Evolutionary conservation across 1,140 invertebrate species (phyloP), one percentile per base, ranked within the genome.

Genomic region (Drosophila nebulosa): DNA sequence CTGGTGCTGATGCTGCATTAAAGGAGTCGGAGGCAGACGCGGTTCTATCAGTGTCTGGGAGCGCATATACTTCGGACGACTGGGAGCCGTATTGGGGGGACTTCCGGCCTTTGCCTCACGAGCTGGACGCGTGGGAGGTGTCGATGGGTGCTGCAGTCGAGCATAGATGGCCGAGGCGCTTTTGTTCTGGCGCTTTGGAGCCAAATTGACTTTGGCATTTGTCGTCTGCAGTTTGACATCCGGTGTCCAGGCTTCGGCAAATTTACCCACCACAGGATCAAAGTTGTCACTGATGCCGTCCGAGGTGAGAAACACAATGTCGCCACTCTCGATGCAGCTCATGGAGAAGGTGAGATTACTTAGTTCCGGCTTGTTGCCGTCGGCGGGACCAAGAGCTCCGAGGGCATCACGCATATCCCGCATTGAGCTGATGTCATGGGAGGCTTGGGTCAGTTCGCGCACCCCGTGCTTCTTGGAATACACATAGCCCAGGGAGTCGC

Each of bases 211-310:
- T 14, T 72, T 56, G 3, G 60, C 36, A 2, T 26, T 65, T 1
- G 73, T 24, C 12, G 80, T 14, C 50, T 88, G 83, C 0, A 91
- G 36, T 68, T 90, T 91, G 0, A 89, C 85, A 61, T 91, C 85
- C 1, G 91, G 81, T 0, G 89, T 91, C 78, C 85, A 84, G 21
- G 80, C 75, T 46, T 89, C 92, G n/a, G 96, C 96, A 91, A 98
- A 97, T 92, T 97, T 97, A 4, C 97, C 97, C 62, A 98, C 97
- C 42, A 98, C 97, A 1, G 97, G 97, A 92, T 98, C 97, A 91
- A 98, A 97, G 90, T 98, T 98, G 88, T 98, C 97, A 9, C 96
- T 97, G 24, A 98, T 95, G n/a, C 97, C 97, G 90, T 98, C 97
- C 14, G 96, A 97, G 1, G 97, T 97, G 10, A 98, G 93, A 90